phyloP scores from a whole-genome alignment of 2,888 invertebrate species.

The Nephrocerus scutellatus region DNA sequence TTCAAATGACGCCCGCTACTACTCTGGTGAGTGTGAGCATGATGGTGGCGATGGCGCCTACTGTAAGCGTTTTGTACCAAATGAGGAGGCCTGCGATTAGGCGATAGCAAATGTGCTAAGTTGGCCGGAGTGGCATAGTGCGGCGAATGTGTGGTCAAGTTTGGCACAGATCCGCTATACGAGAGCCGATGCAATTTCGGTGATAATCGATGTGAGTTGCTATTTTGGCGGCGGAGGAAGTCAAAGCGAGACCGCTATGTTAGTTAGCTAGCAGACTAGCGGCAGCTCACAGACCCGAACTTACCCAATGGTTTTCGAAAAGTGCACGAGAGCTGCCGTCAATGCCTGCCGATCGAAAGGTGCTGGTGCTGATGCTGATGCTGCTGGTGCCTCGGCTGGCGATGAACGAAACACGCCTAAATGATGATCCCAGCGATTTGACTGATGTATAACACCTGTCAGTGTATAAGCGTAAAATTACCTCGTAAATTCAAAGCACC shows the following conservation, averaged over 20 bases:
- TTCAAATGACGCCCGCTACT: slow-evolving; percentile 36
- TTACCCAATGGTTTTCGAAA: slow-evolving; percentile 41
- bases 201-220: slow-evolving; percentile 42
- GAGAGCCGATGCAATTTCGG: slow-evolving; percentile 41
- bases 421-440: slow-evolving; percentile 56
- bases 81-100: slow-evolving; percentile 34
- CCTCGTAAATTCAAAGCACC: neutral
- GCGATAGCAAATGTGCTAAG: slow-evolving; percentile 39
- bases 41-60: slow-evolving; percentile 33
- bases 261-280: neutral
- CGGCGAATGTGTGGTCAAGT: slow-evolving; percentile 43
- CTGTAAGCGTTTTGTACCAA: slow-evolving; percentile 35
- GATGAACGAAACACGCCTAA: slow-evolving; percentile 62
- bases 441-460: slow-evolving; percentile 39
- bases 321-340: slow-evolving; percentile 50
- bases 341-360: slow-evolving; percentile 49
- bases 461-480: too few species aligned
- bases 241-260: neutral
- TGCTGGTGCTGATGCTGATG: slow-evolving; percentile 34
- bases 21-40: slow-evolving; percentile 24
- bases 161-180: slow-evolving; percentile 57
- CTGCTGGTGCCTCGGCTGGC: slow-evolving; percentile 46
- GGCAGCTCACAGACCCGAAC: slow-evolving; percentile 32
- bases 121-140: slow-evolving; percentile 29
- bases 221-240: slow-evolving; percentile 21